Conservation (phyloP, 1,140 invertebrate species). For the Ostrea denselamellosa region DNA sequence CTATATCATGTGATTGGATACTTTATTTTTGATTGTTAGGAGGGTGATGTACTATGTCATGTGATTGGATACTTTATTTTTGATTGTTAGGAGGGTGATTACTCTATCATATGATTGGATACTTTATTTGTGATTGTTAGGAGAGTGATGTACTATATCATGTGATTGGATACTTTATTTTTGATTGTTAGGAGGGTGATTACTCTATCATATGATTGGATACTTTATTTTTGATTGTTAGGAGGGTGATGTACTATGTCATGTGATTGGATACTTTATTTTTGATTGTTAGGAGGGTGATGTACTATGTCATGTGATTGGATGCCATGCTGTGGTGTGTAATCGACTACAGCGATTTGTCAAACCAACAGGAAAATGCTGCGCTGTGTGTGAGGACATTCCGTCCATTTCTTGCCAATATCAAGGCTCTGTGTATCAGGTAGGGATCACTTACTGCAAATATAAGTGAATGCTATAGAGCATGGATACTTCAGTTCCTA, state of each 20-base stretch:
- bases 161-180: conserved; percentile 85
- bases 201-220: conserved; percentile 87
- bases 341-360: conserved; percentile 84
- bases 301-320: conserved; percentile 86
- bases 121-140: conserved; percentile 78
- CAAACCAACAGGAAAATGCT: conserved; percentile 85
- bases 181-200: too few species aligned
- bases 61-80: conserved; percentile 84
- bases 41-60: conserved; percentile 87
- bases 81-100: conserved; percentile 82
- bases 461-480: too few species aligned
- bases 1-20: conserved; percentile 89
- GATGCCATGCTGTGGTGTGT: conserved; percentile 91
- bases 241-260: not conserved
- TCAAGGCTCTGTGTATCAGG: conserved; percentile 68
- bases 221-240: not conserved
- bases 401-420: conserved; percentile 65
- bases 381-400: conserved; percentile 81
- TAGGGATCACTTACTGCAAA: conserved; percentile 45
- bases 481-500: too few species aligned
- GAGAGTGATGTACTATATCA: conserved; percentile 87
- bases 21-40: conserved; percentile 72
- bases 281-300: conserved; percentile 82
- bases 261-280: conserved; percentile 11
- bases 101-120: conserved; percentile 87